phyloP scores from a whole-genome alignment of 2,888 invertebrate genomes.

The Acrobasis consociella region DNA sequence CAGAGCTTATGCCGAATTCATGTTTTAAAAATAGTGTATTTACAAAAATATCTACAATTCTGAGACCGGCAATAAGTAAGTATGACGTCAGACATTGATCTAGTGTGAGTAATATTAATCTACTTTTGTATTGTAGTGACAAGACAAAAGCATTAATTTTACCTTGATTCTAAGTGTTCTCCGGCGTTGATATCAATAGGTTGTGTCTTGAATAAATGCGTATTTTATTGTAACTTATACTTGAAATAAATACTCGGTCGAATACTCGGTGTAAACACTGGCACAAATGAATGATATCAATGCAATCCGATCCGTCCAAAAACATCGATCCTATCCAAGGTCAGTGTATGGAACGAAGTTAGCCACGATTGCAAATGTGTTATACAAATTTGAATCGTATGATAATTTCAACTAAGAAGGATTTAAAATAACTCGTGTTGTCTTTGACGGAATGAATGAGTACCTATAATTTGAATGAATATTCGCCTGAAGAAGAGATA shows the following conservation, averaged over 20 bases:
- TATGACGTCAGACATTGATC: conserved; percentile 4
- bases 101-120: background rate
- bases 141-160: background rate
- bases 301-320: background rate
- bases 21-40: background rate
- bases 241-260: too few relatives aligned
- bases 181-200: background rate
- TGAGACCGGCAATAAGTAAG: background rate
- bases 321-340: too few relatives aligned
- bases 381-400: background rate
- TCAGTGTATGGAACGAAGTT: conserved; percentile 2
- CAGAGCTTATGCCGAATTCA: background rate
- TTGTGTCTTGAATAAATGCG: background rate
- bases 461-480: conserved; percentile 5
- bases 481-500: background rate
- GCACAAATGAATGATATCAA: background rate
- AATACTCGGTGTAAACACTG: conserved; percentile 3
- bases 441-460: conserved; percentile 5
- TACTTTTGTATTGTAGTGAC: conserved; percentile 1
- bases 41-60: conserved; percentile 1
- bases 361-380: background rate
- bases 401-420: background rate
- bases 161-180: background rate
- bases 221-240: background rate
- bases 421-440: background rate